phyloP scores from a whole-genome alignment of 2,797 vertebrate genomes.

The Manis pentadactyla region DNA sequence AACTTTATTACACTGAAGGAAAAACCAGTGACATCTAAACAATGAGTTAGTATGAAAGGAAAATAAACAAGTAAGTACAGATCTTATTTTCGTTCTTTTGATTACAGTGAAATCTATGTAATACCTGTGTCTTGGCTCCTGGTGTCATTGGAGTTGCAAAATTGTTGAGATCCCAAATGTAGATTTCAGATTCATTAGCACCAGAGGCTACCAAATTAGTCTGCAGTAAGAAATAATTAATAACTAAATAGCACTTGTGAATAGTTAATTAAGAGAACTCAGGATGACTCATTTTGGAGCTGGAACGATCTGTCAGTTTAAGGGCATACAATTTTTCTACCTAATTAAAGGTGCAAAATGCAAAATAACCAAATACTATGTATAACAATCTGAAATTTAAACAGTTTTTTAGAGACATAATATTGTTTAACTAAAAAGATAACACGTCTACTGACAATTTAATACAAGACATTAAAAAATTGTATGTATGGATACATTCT shows the following conservation, averaged over 20 bases:
- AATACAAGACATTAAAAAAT: slow-evolving; percentile 1
- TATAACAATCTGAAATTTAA: not conserved
- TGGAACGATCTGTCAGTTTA: not conserved
- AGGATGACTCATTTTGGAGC: slow-evolving; percentile 33
- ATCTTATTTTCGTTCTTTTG: not conserved
- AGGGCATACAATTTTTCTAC: slow-evolving; percentile 13
- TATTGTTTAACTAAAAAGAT: slow-evolving; percentile 25
- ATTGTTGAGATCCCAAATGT: slow-evolving; percentile 99
- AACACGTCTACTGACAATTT: not conserved
- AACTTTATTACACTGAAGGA: not conserved
- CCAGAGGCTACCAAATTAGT: slow-evolving; percentile 96
- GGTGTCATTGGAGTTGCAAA: slow-evolving; percentile 98
- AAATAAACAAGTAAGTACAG: not conserved
- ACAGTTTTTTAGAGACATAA: slow-evolving; percentile 19
- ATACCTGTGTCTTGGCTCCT: slow-evolving; percentile 97
- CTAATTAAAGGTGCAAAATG: slow-evolving; percentile 55
- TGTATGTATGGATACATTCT: not conserved
- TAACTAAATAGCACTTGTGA: slow-evolving; percentile 32
- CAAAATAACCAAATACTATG: not conserved
- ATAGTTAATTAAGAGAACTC: slow-evolving; percentile 26
- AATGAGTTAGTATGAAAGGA: not conserved
- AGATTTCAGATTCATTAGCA: slow-evolving; percentile 99
- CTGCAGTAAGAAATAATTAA: slow-evolving; percentile 85
- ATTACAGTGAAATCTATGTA: not conserved
- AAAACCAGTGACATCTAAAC: slow-evolving; percentile 33